Evolutionary conservation across 2,888 invertebrate genomes (phyloP), one percentile per base, ranked within the genome.

Genomic region (Ferdinandea cuprea): DNA sequence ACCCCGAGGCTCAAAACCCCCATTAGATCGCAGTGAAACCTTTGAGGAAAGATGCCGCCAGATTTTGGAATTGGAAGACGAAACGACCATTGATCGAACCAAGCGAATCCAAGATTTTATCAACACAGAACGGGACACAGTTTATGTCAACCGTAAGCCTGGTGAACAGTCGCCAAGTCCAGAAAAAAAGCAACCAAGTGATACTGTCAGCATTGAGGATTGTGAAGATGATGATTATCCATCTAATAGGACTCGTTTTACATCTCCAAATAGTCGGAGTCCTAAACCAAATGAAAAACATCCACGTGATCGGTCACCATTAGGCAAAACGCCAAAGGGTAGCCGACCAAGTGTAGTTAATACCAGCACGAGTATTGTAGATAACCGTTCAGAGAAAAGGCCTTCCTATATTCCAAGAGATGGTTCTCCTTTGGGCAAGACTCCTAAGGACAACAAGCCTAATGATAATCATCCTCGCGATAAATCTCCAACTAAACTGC

Each of bases 41-140:
- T 95, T 95, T 85, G 95, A 95, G 89, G 95, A 95, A 88, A 92
- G 95, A 32, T 95, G 95, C 85, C 92, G 94, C 37, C 93, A 94
- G 87, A 95, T 95, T 86, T 91, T 95, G 40, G 95, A 95, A 2
- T 93, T 95, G 91, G 88, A 90, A 71, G 87, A 86, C 42, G 88
- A 89, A 78, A 87, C 59, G 13, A 89, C 85, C 37, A 85, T 71
- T 6, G 78, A 85, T 1, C 85, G 74, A 3, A 76, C 86, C 0
- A 66, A 69, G 6, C 54, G 56, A 28, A 17, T 73, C 7, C 72
- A 71, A 8, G 71, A 83, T n/a, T 83, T 85, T 17, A 85, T 85
- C 11, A 83, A 85, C 3, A 72, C 48, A 0, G 87, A 86, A 15
- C 52, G 71, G 0, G 61, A 66, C 11, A 77, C 46, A 19, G 44